These are phyloP conservation scores for Platanista minor DNA, from an alignment of 2,113 vertebrate genomes.

Conservation along the genomic window DNA sequence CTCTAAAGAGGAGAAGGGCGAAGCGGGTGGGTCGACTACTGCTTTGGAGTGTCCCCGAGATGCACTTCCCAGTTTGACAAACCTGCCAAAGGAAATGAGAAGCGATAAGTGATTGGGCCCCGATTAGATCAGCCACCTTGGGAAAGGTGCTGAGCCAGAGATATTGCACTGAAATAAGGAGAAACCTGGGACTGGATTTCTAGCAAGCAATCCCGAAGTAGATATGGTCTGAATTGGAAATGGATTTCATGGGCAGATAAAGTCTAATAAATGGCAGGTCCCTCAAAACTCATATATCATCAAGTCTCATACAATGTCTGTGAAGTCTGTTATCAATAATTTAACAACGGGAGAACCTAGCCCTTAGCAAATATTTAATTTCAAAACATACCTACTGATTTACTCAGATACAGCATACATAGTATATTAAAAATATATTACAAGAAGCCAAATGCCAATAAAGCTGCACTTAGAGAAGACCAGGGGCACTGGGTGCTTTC, in stretches of 20 bases:
- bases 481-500: neutral
- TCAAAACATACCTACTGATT: conserved; percentile 74
- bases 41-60: conserved; percentile 76
- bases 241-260: conserved; percentile 83
- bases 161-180: conserved; percentile 84
- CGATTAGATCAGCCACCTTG: conserved; percentile 85
- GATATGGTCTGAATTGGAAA: conserved; percentile 83
- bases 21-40: conserved; percentile 40
- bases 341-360: conserved; percentile 75
- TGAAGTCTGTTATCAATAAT: conserved; percentile 76
- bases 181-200: conserved; percentile 82
- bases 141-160: conserved; percentile 85
- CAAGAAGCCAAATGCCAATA: conserved; percentile 58
- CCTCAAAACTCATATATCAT: conserved; percentile 76
- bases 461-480: neutral
- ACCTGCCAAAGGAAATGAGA: conserved; percentile 80
- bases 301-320: conserved; percentile 62
- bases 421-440: conserved; percentile 71
- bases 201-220: conserved; percentile 75
- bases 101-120: conserved; percentile 79
- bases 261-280: conserved; percentile 77
- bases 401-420: conserved; percentile 70
- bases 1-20: neutral
- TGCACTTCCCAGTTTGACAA: conserved; percentile 75
- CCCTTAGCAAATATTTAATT: conserved; percentile 79